Percentiles rank a stretch among this genome's conserved stretches.
phyloP scores from a whole-genome alignment of 2,888 invertebrate genomes.

The Parasteatoda lunata region DNA sequence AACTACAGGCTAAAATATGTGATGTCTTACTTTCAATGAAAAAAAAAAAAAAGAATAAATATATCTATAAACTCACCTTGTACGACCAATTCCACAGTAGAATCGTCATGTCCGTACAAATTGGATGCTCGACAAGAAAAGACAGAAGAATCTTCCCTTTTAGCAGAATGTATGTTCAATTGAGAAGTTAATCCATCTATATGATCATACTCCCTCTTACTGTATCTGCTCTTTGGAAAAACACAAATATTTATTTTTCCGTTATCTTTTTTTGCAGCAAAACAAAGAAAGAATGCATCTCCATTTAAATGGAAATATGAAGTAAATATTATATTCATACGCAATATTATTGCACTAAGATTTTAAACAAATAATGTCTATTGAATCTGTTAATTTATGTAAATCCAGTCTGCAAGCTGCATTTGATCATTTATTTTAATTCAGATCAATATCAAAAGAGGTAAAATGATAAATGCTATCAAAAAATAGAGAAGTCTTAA shows the following conservation, averaged over 20 bases:
- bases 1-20: no score
- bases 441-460: no score
- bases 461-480: no score
- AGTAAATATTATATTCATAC: no score
- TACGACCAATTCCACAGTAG: conserved; percentile 51
- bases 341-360: no score
- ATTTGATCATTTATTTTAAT: no score
- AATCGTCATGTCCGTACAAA: conserved; percentile 55
- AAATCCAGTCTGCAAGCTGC: no score
- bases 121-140: conserved; percentile 61
- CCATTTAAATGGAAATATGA: not conserved
- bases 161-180: conserved; percentile 50
- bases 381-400: no score
- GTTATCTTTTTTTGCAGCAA: not conserved
- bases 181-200: conserved; percentile 56
- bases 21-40: no score
- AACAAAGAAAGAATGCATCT: not conserved
- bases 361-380: no score
- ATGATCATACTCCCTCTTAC: conserved; percentile 60
- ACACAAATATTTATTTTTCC: conserved; percentile 57
- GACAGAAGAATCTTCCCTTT: conserved; percentile 58
- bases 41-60: no score
- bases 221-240: conserved; percentile 69
- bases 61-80: conserved; percentile 38
- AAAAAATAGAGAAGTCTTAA: no score